Conservation (phyloP, 1,140 invertebrate species). For the Mycetomoellerius zeteki region DNA sequence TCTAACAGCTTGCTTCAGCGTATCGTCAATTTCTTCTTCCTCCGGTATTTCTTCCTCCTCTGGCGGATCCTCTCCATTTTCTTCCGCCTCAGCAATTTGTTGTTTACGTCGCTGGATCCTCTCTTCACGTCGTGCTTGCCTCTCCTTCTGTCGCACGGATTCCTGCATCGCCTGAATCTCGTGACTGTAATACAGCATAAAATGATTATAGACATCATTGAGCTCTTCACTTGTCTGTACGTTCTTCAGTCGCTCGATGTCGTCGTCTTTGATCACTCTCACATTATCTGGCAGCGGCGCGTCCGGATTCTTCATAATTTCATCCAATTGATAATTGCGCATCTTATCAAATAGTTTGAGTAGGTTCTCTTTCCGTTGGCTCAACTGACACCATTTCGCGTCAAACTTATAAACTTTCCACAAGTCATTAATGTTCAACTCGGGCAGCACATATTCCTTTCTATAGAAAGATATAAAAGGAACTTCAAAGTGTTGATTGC, state of each 20-base stretch:
- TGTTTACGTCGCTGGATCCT: slow-evolving; percentile 83
- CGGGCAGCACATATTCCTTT: slow-evolving; percentile 98
- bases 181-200: slow-evolving; percentile 96
- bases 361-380: slow-evolving; percentile 95
- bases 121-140: slow-evolving; percentile 87
- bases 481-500: slow-evolving; percentile 97
- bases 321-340: slow-evolving; percentile 96
- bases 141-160: slow-evolving; percentile 88
- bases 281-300: slow-evolving; percentile 94
- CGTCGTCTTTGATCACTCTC: slow-evolving; percentile 94
- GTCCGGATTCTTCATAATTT: slow-evolving; percentile 94
- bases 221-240: slow-evolving; percentile 97
- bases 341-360: slow-evolving; percentile 96
- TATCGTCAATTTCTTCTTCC: slow-evolving; percentile 88
- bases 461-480: slow-evolving; percentile 99
- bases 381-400: slow-evolving; percentile 98
- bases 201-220: slow-evolving; percentile 97
- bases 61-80: slow-evolving; percentile 88
- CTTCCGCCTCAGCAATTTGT: slow-evolving; percentile 88
- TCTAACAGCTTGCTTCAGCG: slow-evolving; percentile 94
- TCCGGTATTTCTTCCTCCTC: slow-evolving; percentile 85
- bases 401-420: slow-evolving; percentile 99
- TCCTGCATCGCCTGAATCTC: slow-evolving; percentile 96
- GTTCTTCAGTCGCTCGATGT: slow-evolving; percentile 93
- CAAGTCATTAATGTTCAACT: slow-evolving; percentile 97